Conservation (phyloP, 2,888 invertebrate species). For the Melangyna quadrimaculata region DNA sequence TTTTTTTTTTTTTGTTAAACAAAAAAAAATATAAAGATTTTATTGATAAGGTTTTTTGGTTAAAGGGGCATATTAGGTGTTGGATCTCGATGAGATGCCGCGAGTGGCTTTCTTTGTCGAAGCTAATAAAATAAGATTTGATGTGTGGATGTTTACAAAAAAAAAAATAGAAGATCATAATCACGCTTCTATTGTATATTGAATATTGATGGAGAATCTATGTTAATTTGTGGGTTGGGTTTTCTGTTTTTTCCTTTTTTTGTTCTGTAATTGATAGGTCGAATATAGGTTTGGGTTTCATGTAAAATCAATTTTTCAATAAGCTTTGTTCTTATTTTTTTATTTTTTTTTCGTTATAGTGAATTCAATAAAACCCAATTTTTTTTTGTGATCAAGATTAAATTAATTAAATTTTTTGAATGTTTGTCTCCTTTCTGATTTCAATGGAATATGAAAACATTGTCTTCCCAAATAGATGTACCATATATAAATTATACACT, state of each 20-base stretch:
- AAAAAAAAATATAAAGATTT: conserved; percentile 34
- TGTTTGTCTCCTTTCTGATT: too few relatives aligned
- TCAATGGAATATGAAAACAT: too few relatives aligned
- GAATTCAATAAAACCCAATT: not conserved
- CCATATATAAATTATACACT: too few relatives aligned
- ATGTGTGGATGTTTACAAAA: conserved; percentile 49
- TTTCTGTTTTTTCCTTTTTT: not conserved
- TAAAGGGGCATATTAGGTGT: not conserved
- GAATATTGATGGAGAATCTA: conserved; percentile 25
- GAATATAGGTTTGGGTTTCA: not conserved
- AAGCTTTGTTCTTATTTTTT: not conserved
- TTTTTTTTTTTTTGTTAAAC: not conserved
- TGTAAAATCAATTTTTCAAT: not conserved
- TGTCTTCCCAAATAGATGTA: too few relatives aligned
- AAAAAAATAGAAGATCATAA: conserved; percentile 28
- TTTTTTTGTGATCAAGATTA: too few relatives aligned
- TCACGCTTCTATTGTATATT: too few relatives aligned
- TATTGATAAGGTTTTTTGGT: conserved; percentile 37
- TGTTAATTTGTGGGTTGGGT: conserved; percentile 22
- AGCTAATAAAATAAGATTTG: conserved; percentile 52
- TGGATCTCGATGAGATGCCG: not conserved
- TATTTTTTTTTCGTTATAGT: not conserved
- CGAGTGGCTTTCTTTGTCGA: conserved; percentile 53
- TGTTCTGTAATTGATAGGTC: conserved; percentile 19
- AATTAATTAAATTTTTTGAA: too few relatives aligned